Evolutionary conservation across 2,797 vertebrate genomes (phyloP).

Genomic region (Apodemus agrarius): DNA sequence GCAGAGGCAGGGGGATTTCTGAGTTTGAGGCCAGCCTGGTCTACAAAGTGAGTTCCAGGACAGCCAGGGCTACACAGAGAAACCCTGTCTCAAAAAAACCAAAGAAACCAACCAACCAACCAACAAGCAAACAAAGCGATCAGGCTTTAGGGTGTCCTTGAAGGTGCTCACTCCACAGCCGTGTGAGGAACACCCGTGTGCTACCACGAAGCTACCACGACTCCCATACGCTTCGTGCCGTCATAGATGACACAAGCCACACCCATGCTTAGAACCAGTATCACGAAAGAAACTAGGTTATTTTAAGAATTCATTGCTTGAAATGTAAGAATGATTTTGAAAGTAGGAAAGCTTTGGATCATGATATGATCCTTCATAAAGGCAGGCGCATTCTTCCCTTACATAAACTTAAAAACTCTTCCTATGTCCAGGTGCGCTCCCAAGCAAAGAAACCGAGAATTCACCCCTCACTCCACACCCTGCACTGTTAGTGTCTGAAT

Average conservation of each 20-base stretch:
- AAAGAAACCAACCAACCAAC: no score
- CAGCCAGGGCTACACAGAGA: no score
- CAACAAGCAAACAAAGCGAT: no score
- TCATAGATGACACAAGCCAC: not conserved
- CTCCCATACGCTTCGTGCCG: not conserved
- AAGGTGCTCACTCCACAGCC: not conserved
- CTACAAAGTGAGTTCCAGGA: no score
- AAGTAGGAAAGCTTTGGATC: slow-evolving; percentile 3
- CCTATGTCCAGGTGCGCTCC: not conserved
- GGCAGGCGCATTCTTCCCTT: not conserved
- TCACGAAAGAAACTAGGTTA: slow-evolving; percentile 27
- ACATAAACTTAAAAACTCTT: not conserved
- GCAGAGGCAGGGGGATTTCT: no score
- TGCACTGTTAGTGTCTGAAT: not conserved
- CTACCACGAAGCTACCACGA: not conserved
- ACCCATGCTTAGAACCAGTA: not conserved
- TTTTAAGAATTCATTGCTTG: not conserved
- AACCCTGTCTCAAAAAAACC: no score
- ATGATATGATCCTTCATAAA: not conserved
- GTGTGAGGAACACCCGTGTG: not conserved
- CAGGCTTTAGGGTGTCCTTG: not conserved
- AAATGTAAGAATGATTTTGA: slow-evolving; percentile 43
- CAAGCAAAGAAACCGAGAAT: slow-evolving; percentile 5
- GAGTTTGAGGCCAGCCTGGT: no score
- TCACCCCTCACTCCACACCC: not conserved